phyloP scores from a whole-genome alignment of 2,888 invertebrate genomes.

The Drosophila subsilvestris region DNA sequence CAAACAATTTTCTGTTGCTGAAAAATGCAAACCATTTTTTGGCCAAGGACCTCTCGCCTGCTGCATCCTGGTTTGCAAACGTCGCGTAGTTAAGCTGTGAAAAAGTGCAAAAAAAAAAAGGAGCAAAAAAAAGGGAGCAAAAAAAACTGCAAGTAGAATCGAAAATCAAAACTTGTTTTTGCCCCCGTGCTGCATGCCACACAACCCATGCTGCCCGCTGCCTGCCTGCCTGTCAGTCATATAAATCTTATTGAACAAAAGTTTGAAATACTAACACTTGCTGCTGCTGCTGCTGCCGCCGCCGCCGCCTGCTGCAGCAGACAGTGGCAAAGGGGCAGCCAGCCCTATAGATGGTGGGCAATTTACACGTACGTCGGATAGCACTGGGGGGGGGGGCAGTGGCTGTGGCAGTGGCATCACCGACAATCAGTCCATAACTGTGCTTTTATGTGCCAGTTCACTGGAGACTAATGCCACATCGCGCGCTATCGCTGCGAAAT shows the following conservation, averaged over 20 bases:
- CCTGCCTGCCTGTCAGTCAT: constrained; percentile 59
- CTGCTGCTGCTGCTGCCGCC: background rate
- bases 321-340: background rate
- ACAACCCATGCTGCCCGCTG: background rate
- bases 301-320: background rate
- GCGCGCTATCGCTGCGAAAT: constrained; percentile 50
- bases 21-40: too few relatives aligned
- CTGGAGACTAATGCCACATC: constrained; percentile 71
- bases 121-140: too few relatives aligned
- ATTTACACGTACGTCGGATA: constrained; percentile 47
- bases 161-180: constrained; percentile 36
- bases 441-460: constrained; percentile 70
- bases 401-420: constrained; percentile 1
- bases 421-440: constrained; percentile 75
- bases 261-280: constrained; percentile 62
- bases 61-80: background rate
- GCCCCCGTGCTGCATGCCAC: background rate
- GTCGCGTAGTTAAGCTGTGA: constrained; percentile 23
- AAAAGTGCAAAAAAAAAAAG: constrained; percentile 5
- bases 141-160: background rate
- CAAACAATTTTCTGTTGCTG: background rate
- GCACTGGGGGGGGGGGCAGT: background rate
- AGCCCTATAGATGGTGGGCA: constrained; percentile 26
- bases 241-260: constrained; percentile 67
- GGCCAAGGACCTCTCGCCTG: too few relatives aligned